Conservation (phyloP, 1,140 invertebrate genomes). For the Orussus abietinus region DNA sequence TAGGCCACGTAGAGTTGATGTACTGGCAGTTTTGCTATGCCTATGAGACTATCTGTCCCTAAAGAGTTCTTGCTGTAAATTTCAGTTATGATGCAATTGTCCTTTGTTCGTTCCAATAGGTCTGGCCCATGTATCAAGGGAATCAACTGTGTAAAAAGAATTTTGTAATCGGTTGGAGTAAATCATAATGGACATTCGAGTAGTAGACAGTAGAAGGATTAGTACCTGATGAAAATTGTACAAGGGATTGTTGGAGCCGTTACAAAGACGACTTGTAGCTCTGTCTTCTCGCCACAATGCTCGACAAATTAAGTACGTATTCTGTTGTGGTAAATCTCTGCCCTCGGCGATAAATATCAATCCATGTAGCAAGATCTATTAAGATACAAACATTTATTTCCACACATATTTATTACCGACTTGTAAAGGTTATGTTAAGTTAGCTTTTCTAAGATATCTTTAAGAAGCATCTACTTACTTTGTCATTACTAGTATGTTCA, state of each 20-base stretch:
- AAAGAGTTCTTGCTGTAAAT: slow-evolving; percentile 47
- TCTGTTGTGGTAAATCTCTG: slow-evolving; percentile 40
- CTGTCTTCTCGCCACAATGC: slow-evolving; percentile 53
- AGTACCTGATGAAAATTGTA: slow-evolving; percentile 57
- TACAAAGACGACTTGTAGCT: slow-evolving; percentile 47
- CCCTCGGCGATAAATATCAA: slow-evolving; percentile 54
- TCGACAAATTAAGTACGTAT: slow-evolving; percentile 53
- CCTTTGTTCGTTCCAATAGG: slow-evolving; percentile 54
- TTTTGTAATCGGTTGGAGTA: too few relatives aligned
- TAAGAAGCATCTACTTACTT: slow-evolving; percentile 23
- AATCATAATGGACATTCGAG: too few relatives aligned
- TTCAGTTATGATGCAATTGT: slow-evolving; percentile 58
- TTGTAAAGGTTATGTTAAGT: too few relatives aligned
- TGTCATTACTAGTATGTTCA: slow-evolving; percentile 25
- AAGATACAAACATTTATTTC: slow-evolving; percentile 22
- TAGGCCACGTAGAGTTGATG: slow-evolving; percentile 61
- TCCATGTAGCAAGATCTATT: slow-evolving; percentile 48
- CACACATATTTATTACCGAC: too few relatives aligned
- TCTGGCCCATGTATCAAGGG: slow-evolving; percentile 56
- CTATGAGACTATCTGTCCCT: slow-evolving; percentile 47
- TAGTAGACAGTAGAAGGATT: too few relatives aligned
- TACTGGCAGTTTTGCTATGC: slow-evolving; percentile 56
- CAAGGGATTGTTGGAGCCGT: slow-evolving; percentile 45
- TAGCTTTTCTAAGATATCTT: too few relatives aligned
- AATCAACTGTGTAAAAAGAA: slow-evolving; percentile 45